Base-by-base conservation (phyloP, 2,797 vertebrate genomes). In the Poeciliopsis turneri region DNA sequence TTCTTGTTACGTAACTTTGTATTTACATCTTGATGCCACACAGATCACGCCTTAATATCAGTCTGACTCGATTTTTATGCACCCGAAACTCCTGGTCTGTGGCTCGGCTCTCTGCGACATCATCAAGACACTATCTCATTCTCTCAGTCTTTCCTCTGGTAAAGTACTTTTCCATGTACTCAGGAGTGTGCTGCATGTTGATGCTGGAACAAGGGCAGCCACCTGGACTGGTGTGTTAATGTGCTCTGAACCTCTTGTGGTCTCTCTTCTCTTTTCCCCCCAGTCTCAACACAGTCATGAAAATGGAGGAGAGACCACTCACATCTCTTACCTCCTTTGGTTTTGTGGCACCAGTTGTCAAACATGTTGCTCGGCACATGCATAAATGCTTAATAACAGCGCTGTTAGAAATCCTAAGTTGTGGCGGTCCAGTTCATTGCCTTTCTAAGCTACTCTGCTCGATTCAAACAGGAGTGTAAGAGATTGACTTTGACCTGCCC, bases 91-190 rank as follows among this genome's bases (percentile, higher is more conserved):
- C 36, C 15, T 7, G 69, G 77, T 74, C 28, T 5, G 33, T 74
- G 68, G 18, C 69, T 72, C 18, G 10, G 43, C 70, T 81, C 75
- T 72, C 46, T 11, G 74, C 36, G 2, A 78, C 82, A 79, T 78
- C 80, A 83, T 75, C 33, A 45, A 83, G 79, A 84, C 79, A 43
- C 80, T 75, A 64, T 84, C 78, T 88, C 41, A 18, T 75, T 81
- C 77, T 83, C 70, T 76, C 78, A 76, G 79, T 55, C 78, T 78
- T 72, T 78, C 57, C 71, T 51, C 57, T 3, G 16, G 81, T 71
- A 78, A 72, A 89, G 81, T 88, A 84, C 80, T 85, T 85, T 87
- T 89, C 72, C 41, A 51, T 88, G 87, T 87, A 83, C 75, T 83
- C 33, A 33, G 72, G 59, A 86, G 78, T 75, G 73, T 64, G 77